Evolutionary conservation across 2,888 invertebrate species (phyloP).

Genomic region (Cancer borealis): DNA sequence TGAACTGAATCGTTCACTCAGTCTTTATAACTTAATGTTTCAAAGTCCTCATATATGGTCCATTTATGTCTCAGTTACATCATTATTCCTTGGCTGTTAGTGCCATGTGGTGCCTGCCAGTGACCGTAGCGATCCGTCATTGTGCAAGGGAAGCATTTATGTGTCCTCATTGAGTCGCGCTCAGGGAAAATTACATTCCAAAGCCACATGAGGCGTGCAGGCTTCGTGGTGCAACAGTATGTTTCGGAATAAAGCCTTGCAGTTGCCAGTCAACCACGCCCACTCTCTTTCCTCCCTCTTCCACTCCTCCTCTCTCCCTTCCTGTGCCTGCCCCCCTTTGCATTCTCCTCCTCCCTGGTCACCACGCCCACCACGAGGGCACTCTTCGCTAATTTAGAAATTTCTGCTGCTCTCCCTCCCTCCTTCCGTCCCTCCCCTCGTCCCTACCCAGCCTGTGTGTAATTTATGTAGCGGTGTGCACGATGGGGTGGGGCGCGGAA

Average conservation of each 20-base stretch:
- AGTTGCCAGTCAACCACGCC: not conserved
- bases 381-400: constrained; percentile 17
- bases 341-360: not conserved
- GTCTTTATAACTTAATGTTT: not conserved
- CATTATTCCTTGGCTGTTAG: not conserved
- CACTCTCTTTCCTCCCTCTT: not conserved
- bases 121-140: not conserved
- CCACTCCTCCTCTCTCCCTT: not conserved
- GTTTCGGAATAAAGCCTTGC: not conserved
- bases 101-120: not conserved
- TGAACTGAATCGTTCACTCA: not conserved
- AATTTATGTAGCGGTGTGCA: constrained; percentile 24
- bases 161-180: not conserved
- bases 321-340: not conserved
- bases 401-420: not conserved
- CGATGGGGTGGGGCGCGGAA: constrained; percentile 21
- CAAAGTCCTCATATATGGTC: too few species aligned
- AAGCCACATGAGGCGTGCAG: not conserved
- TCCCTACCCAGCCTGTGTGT: not conserved
- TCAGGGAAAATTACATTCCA: not conserved
- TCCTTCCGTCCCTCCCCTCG: not conserved
- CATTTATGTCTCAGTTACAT: not conserved
- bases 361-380: not conserved
- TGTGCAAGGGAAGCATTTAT: not conserved
- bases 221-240: not conserved